phyloP scores from a whole-genome alignment of 2,113 vertebrate species.

The Melanocharis versteri region DNA sequence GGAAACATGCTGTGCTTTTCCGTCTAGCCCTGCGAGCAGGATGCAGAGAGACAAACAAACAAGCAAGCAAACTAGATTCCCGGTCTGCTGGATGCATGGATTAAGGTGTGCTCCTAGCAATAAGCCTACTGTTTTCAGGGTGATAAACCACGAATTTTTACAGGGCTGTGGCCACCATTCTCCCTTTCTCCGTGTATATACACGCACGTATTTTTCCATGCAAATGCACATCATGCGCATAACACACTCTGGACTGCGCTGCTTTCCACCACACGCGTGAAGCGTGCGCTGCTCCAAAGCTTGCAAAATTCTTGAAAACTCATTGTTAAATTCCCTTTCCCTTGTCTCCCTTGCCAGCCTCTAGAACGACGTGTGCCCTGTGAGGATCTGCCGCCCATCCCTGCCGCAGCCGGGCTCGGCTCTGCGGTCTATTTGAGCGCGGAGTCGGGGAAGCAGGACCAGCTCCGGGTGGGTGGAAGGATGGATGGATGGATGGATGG shows the following conservation, averaged over 20 bases:
- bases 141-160: not conserved
- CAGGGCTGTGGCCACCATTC: not conserved
- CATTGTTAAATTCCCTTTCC: not conserved
- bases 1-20: conserved; percentile 25
- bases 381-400: not conserved
- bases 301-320: not conserved
- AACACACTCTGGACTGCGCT: not conserved
- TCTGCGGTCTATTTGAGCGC: not conserved
- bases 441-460: not conserved
- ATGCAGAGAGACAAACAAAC: not conserved
- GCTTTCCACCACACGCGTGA: not conserved
- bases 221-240: not conserved
- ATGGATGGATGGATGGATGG: not conserved
- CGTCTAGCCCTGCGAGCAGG: not conserved
- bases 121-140: not conserved
- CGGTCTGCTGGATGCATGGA: not conserved
- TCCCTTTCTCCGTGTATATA: not conserved
- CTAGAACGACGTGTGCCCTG: not conserved
- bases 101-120: not conserved
- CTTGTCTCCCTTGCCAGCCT: not conserved
- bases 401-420: not conserved
- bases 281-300: not conserved
- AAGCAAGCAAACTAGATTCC: not conserved
- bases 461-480: not conserved
- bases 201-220: not conserved